Evolutionary conservation across 2,797 vertebrate genomes (phyloP), one percentile per base, ranked within the genome.

Genomic region (Oryzias sinensis): DNA sequence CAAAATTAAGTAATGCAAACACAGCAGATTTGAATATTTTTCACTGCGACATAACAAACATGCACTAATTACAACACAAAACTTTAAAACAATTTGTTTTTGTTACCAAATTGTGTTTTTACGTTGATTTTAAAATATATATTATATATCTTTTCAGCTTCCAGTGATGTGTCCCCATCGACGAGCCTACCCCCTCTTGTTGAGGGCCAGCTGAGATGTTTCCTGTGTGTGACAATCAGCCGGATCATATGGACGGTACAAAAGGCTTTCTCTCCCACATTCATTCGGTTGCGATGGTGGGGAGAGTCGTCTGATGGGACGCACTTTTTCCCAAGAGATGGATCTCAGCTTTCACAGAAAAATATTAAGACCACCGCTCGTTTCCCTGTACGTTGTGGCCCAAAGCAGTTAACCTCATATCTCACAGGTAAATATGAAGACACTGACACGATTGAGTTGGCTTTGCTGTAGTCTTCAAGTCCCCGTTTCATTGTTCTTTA

Each of bases 241-340:
- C 90, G 91, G 37, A 44, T 96, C 5, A 13, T 93, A 2, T 98
- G 97, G 97, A 94, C 87, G 0, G 78, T 90, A 33, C 68, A 89
- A 41, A 94, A 91, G 44, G 93, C 94, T 20, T 91, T 93, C 0
- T n/a, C 84, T 20, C 65, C 77, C 29, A 78, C 90, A 1, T 83
- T 93, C 4, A 80, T 98, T 55, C 88, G 94, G 71, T 80, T 98
- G 61, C 92, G 95, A 15, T 98, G 97, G 96, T 98, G 97, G 97
- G 97, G 97, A 3, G 97, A 98, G 72, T 94, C 92, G 0, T 91
- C 94, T 3, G 78, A 88, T 0, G 97, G 96, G 15, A 98, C 96
- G 0, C 54, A 93, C 43, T 94, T 99, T 62, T 89, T 87, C 44
- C 95, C 95, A 2, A 85, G 84, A 64, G 92, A 94, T 82, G 83